Evolutionary conservation across 2,113 vertebrate genomes (phyloP).

Genomic region (Eudyptes chrysolophus): DNA sequence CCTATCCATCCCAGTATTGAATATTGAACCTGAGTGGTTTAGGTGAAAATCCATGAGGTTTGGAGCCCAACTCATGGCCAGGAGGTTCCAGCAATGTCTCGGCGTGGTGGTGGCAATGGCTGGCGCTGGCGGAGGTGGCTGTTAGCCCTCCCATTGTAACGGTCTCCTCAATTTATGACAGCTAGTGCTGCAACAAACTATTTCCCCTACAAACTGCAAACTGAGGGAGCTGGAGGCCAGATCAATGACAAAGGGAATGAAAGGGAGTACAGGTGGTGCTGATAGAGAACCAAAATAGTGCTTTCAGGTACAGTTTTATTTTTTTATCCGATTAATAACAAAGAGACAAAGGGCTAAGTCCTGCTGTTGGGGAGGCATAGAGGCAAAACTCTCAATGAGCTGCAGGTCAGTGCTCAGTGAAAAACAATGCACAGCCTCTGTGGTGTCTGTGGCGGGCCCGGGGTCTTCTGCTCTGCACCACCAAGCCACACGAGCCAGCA

Average conservation of each 20-base stretch:
- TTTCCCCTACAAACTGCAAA: neutral
- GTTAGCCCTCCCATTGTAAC: neutral
- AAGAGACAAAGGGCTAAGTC: neutral
- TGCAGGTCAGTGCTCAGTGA: neutral
- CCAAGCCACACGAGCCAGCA: neutral
- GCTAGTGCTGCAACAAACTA: neutral
- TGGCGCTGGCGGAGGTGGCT: neutral
- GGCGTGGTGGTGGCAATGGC: neutral
- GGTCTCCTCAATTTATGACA: neutral
- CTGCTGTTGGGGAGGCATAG: neutral
- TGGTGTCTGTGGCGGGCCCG: rapidly evolving
- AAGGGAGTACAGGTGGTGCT: neutral
- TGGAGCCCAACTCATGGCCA: neutral
- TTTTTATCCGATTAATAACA: neutral
- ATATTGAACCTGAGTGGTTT: neutral
- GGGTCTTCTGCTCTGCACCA: neutral
- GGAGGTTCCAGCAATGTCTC: neutral
- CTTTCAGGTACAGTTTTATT: neutral
- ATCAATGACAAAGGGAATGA: neutral
- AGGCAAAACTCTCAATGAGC: neutral
- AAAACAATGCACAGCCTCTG: neutral
- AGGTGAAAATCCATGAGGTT: neutral
- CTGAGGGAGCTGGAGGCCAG: neutral
- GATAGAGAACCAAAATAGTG: neutral
- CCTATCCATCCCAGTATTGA: neutral